A percentile compares a stretch with the other conserved stretches of the same genome.
These are phyloP conservation scores for Agrochola circellaris DNA, from an alignment of 2,888 invertebrate species.

Conservation along the genomic window DNA sequence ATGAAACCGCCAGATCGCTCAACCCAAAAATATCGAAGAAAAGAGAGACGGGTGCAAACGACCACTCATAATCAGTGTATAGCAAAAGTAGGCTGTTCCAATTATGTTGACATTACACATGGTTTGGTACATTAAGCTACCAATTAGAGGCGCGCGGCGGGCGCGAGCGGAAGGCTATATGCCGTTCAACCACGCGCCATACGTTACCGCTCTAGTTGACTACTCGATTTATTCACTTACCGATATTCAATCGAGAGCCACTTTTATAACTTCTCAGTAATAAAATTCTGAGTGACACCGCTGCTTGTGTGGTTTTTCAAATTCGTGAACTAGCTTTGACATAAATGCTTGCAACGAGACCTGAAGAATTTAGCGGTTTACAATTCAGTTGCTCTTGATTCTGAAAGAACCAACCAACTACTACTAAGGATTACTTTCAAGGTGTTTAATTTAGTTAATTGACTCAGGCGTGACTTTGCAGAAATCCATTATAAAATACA, in stretches of 20 bases:
- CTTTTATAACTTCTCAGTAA: conserved; percentile 47
- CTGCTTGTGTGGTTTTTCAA: conserved; percentile 12
- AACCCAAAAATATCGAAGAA: conserved; percentile 31
- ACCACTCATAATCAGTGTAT: conserved; percentile 62
- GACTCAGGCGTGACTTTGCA: too few species aligned
- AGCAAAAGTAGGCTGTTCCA: conserved; percentile 62
- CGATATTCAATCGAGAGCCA: conserved; percentile 46
- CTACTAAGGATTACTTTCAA: neutral
- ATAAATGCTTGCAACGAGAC: neutral
- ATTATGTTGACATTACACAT: conserved; percentile 72
- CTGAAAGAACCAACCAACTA: neutral
- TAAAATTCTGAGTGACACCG: conserved; percentile 29
- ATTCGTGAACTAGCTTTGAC: neutral
- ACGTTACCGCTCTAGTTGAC: conserved; percentile 69
- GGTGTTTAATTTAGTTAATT: neutral
- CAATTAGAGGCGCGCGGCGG: conserved; percentile 62
- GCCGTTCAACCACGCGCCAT: conserved; percentile 66
- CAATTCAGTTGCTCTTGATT: neutral
- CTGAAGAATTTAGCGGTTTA: neutral
- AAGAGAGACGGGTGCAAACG: conserved; percentile 28
- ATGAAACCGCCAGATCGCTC: conserved; percentile 17
- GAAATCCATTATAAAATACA: too few species aligned
- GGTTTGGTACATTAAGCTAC: conserved; percentile 70
- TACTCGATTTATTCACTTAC: conserved; percentile 70
- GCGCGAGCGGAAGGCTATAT: conserved; percentile 40